Evolutionary conservation across 2,797 vertebrate genomes (phyloP).

Genomic region (Galago senegalensis): DNA sequence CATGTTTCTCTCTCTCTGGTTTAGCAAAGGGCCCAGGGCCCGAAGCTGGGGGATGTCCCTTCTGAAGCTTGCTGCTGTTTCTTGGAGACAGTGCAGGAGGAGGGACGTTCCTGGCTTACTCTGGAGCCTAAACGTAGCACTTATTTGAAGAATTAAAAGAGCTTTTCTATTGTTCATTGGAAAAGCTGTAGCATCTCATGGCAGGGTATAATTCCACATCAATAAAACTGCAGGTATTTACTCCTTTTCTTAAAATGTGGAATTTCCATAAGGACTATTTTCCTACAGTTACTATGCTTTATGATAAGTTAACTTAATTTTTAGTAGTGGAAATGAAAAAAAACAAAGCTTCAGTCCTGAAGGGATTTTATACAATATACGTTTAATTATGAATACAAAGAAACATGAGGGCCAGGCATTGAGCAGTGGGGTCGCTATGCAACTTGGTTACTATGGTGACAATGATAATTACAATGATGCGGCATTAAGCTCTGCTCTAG

Average conservation of each 20-base stretch:
- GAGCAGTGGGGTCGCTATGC: neutral
- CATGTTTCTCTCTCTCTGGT: neutral
- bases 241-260: neutral
- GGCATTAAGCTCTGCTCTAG: neutral
- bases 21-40: neutral
- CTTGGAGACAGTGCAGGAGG: neutral
- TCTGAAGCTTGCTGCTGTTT: neutral
- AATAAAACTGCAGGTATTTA: neutral
- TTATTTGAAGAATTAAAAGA: constrained; percentile 11
- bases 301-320: constrained; percentile 17
- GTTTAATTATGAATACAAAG: neutral
- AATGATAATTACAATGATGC: neutral
- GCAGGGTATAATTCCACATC: neutral
- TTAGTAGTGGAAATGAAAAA: constrained; percentile 41
- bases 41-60: neutral
- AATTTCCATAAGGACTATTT: constrained; percentile 27
- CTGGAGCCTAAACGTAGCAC: neutral
- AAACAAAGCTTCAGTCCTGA: neutral
- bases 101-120: neutral
- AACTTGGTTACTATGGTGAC: neutral
- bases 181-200: neutral
- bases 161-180: neutral
- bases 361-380: neutral
- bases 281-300: neutral
- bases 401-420: neutral